Conservation (phyloP, 2,888 invertebrate genomes). For the Agrotis clavis region DNA sequence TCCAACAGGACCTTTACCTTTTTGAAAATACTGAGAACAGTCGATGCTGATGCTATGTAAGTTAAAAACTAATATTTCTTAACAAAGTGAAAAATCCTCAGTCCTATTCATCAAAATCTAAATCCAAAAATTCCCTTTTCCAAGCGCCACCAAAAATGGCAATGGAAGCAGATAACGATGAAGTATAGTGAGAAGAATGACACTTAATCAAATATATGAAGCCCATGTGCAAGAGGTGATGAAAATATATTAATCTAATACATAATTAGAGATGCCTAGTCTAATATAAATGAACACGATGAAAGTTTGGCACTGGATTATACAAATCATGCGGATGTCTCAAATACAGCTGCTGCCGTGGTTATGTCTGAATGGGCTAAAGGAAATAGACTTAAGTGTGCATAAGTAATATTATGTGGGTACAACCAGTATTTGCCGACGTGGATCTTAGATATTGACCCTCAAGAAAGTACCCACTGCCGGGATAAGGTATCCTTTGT, state of each 20-base stretch:
- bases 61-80: no score
- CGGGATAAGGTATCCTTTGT: no score
- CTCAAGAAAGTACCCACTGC: neutral
- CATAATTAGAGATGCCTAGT: constrained; percentile 26
- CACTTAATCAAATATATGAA: constrained; percentile 12
- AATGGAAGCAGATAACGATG: neutral
- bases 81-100: no score
- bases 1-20: no score
- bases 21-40: no score
- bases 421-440: neutral
- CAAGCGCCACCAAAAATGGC: neutral
- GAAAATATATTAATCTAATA: constrained; percentile 39
- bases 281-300: constrained; percentile 18
- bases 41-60: no score
- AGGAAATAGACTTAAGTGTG: neutral
- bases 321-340: constrained; percentile 21
- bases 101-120: no score
- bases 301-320: constrained; percentile 43
- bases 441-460: no score
- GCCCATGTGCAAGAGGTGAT: constrained; percentile 9
- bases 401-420: neutral
- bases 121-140: no score
- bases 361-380: constrained; percentile 1
- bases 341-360: constrained; percentile 12
- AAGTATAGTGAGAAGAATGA: neutral